Evolutionary conservation across 2,888 invertebrate genomes (phyloP), one percentile per base, ranked within the genome.

Genomic region (Ophion slaviceki): DNA sequence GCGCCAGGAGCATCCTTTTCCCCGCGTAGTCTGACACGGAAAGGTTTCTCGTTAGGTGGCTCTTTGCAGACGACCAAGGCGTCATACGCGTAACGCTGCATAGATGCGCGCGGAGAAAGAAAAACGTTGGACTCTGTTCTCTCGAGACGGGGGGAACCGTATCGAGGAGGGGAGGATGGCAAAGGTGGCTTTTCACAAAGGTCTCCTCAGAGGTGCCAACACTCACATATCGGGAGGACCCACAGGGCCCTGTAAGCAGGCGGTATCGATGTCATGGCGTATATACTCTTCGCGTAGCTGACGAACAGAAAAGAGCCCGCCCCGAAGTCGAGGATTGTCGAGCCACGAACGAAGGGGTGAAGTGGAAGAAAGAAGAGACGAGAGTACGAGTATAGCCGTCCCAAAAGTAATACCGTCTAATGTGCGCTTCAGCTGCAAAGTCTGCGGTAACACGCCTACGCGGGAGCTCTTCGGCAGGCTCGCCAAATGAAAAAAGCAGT

Each of bases 321-420:
- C 68, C 61, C 61, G 72, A 86, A 77, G 64, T 75, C 82, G 71
- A 75, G 83, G 76, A 80, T 86, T 87, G 82, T 86, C 80, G 81
- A 67, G 70, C 57, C 40, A 68, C 76, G 68, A 78, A 71, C 14
- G 47, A 64, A 59, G 47, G 24, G 53, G 59, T 36, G 14, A 40
- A 57, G 36, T 24, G 24, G 53, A 64, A 40, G 40, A 40, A 5
- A 40, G 7, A 40, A 1, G 40, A 8, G 40, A 1, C 40, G 8
- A 77, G 72, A 45, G 47, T 20, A 36, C 71, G 71, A 82, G 76
- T 68, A 70, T 66, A 76, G 84, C 84, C 80, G 87, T 90, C 90
- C 90, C 90, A 90, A 89, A 90, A 90, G 90, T 90, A 90, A 90
- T 90, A 90, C 87, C 87, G 90, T 87, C 89, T 90, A 90, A 90